phyloP scores from a whole-genome alignment of 2,888 invertebrate species.

The Argyra leucocephala region DNA sequence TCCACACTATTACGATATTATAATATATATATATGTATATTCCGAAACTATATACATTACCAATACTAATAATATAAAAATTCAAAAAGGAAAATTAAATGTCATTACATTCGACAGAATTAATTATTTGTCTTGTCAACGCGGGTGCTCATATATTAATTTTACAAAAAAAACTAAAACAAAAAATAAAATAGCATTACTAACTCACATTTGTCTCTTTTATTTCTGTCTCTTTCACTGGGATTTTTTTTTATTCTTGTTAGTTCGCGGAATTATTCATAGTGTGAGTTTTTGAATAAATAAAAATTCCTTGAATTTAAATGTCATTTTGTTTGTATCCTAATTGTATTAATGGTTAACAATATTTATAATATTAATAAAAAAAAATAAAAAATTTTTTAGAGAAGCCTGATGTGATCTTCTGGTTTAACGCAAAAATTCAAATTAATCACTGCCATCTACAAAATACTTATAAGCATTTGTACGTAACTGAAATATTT shows the following conservation, averaged over 20 bases:
- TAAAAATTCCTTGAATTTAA: background rate
- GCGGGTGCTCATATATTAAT: constrained; percentile 6
- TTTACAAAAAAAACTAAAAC: background rate
- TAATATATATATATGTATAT: too few relatives aligned
- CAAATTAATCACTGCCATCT: background rate
- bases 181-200: background rate
- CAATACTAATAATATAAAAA: background rate
- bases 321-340: constrained; percentile 4
- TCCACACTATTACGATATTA: background rate
- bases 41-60: too few relatives aligned
- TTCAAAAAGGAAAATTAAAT: background rate
- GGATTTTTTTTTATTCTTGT: background rate
- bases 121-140: constrained; percentile 6
- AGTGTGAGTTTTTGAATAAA: background rate
- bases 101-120: background rate
- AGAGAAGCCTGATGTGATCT: background rate
- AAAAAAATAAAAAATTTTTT: background rate
- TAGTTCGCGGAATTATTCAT: background rate
- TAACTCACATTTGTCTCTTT: background rate
- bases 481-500: too few relatives aligned
- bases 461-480: too few relatives aligned
- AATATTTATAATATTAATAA: background rate
- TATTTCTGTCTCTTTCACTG: background rate
- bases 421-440: constrained; percentile 6
- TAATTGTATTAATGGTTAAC: constrained; percentile 6